phyloP scores from a whole-genome alignment of 2,113 vertebrate genomes.

The Geothlypis trichas region DNA sequence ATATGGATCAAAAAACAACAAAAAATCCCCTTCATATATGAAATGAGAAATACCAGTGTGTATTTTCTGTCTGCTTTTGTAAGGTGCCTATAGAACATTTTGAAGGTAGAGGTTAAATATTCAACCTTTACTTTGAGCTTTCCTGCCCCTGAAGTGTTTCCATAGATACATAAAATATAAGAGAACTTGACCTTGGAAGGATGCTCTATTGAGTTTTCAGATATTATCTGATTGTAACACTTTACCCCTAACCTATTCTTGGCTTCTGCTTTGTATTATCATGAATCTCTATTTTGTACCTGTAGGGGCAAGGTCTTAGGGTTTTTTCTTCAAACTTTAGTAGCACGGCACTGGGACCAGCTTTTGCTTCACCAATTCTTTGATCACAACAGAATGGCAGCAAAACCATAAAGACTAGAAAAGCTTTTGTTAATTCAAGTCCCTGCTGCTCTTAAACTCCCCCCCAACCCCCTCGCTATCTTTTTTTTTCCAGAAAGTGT shows the following conservation, averaged over 20 bases:
- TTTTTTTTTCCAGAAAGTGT: background rate
- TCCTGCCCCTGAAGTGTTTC: constrained; percentile 10
- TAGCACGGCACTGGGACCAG: background rate
- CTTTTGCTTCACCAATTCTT: background rate
- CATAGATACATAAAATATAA: background rate
- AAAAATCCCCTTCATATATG: background rate
- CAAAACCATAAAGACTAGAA: background rate
- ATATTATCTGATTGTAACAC: background rate
- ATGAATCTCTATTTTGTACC: background rate
- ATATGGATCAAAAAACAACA: background rate
- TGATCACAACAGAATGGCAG: background rate
- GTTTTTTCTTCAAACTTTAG: background rate
- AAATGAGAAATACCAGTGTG: background rate
- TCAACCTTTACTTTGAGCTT: constrained; percentile 3
- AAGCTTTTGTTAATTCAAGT: background rate
- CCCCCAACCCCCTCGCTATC: background rate
- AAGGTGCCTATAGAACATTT: background rate
- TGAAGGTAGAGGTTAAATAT: constrained; percentile 1
- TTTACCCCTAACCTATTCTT: background rate
- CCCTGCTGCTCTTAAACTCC: background rate
- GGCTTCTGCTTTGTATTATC: background rate
- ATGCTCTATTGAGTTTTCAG: constrained; percentile 15
- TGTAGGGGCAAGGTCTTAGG: background rate
- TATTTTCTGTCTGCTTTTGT: background rate
- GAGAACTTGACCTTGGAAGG: constrained; percentile 3